Percentiles rank a stretch among this genome's conserved stretches.
Conservation (phyloP, 2,888 invertebrate genomes). For the Flabesymbios commensalis region DNA sequence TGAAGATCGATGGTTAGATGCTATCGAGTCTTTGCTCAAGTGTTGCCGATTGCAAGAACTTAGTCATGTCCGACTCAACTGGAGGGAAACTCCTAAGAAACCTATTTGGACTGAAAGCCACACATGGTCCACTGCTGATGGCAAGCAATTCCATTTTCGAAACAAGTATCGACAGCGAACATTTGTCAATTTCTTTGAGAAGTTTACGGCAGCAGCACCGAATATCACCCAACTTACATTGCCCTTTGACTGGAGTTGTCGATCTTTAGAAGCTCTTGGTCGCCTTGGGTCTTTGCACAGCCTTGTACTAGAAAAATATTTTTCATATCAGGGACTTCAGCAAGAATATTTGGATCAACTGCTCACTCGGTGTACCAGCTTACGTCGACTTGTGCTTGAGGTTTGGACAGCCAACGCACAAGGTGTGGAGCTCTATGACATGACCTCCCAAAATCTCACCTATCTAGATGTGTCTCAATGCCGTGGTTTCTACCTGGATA, state of each 20-base stretch:
- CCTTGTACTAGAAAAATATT: slow-evolving; percentile 54
- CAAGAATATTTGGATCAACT: slow-evolving; percentile 46
- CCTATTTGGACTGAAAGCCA: slow-evolving; percentile 48
- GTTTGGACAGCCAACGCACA: slow-evolving; percentile 56
- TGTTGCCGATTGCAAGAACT: slow-evolving; percentile 43
- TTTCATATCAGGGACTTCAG: slow-evolving; percentile 48
- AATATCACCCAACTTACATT: slow-evolving; percentile 49
- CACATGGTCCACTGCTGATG: slow-evolving; percentile 37
- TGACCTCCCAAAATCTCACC: slow-evolving; percentile 46
- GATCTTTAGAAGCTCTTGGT: slow-evolving; percentile 46
- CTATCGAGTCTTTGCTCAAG: slow-evolving; percentile 43
- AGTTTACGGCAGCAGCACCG: slow-evolving; percentile 47
- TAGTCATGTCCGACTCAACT: slow-evolving; percentile 49
- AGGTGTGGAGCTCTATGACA: slow-evolving; percentile 45
- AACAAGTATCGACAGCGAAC: slow-evolving; percentile 48
- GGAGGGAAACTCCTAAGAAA: slow-evolving; percentile 56
- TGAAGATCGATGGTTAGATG: slow-evolving; percentile 48
- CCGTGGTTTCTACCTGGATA: slow-evolving; percentile 51
- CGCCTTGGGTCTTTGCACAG: slow-evolving; percentile 43
- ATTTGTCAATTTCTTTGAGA: slow-evolving; percentile 53
- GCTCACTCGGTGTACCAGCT: slow-evolving; percentile 38
- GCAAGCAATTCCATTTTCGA: slow-evolving; percentile 47
- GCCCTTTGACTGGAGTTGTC: slow-evolving; percentile 59
- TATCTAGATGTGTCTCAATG: slow-evolving; percentile 57
- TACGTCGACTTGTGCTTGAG: slow-evolving; percentile 50